Evolutionary conservation across 2,113 vertebrate genomes (phyloP).

Genomic region (Sigmodon hispidus): DNA sequence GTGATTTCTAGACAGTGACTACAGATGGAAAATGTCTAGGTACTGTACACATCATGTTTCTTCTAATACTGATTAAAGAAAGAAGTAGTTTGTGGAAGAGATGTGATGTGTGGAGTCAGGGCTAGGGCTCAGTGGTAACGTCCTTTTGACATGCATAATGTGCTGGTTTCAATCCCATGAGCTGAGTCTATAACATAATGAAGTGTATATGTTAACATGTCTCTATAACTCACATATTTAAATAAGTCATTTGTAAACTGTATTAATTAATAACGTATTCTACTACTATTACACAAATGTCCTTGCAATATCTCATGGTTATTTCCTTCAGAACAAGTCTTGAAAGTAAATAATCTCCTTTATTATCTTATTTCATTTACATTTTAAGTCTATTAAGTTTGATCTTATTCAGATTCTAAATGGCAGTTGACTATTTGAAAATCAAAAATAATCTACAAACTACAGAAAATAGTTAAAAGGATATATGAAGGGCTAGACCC

Average conservation of each 20-base stretch:
- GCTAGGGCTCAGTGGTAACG: not conserved
- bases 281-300: slow-evolving; percentile 19
- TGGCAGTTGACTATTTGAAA: not conserved
- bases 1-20: not conserved
- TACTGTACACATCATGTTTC: not conserved
- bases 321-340: slow-evolving; percentile 9
- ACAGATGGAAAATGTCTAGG: slow-evolving; percentile 43
- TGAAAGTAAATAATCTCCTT: not conserved
- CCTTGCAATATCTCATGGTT: slow-evolving; percentile 21
- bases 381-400: slow-evolving; percentile 52
- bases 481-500: not conserved
- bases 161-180: not conserved
- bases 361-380: slow-evolving; percentile 30
- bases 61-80: not conserved
- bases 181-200: not conserved
- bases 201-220: slow-evolving; percentile 13
- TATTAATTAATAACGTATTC: slow-evolving; percentile 37
- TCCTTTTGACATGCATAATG: not conserved
- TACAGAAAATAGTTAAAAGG: slow-evolving; percentile 52
- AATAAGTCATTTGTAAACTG: slow-evolving; percentile 35
- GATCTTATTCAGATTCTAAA: slow-evolving; percentile 9
- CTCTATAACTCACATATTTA: not conserved
- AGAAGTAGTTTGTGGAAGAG: not conserved
- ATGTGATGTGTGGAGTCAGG: not conserved
- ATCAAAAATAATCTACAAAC: slow-evolving; percentile 26